A percentile compares a stretch with the other conserved stretches of the same genome.
Evolutionary conservation across 2,797 vertebrate genomes (phyloP).

Genomic region (Tokudaia muenninki): DNA sequence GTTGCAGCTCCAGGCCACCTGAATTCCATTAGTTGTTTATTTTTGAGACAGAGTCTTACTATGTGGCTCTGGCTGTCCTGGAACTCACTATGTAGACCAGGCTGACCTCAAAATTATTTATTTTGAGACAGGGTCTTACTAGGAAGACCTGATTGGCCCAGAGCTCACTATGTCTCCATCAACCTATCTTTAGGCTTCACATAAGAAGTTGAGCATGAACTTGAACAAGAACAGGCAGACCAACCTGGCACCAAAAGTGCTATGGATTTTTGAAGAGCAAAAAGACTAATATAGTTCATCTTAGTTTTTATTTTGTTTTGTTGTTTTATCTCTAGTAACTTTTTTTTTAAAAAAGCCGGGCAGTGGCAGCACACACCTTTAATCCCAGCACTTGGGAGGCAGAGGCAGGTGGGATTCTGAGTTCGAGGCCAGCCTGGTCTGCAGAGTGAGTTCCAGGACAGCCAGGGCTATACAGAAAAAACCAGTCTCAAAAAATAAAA

Average conservation of each 20-base stretch:
- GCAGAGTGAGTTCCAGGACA: too few species aligned
- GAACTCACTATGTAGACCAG: background rate
- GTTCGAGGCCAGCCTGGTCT: too few species aligned
- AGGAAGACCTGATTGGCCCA: background rate
- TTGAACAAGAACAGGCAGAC: conserved; percentile 17
- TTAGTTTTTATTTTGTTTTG: background rate
- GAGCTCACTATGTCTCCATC: background rate
- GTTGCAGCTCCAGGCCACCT: background rate
- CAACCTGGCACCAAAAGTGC: background rate
- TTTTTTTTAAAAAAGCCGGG: background rate
- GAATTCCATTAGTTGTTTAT: background rate
- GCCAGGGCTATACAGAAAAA: too few species aligned
- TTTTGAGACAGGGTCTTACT: background rate
- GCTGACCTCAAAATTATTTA: background rate
- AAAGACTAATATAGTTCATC: background rate
- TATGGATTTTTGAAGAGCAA: conserved; percentile 9
- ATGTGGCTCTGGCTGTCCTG: background rate
- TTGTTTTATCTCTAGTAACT: background rate
- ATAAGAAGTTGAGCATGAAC: background rate
- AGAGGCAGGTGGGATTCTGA: too few species aligned
- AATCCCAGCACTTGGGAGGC: too few species aligned
- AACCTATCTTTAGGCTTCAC: background rate
- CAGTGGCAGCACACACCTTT: too few species aligned
- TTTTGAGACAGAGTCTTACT: background rate
- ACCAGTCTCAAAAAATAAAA: background rate